Conservation (phyloP, 1,140 invertebrate species). For the Teleopsis dalmanni region DNA sequence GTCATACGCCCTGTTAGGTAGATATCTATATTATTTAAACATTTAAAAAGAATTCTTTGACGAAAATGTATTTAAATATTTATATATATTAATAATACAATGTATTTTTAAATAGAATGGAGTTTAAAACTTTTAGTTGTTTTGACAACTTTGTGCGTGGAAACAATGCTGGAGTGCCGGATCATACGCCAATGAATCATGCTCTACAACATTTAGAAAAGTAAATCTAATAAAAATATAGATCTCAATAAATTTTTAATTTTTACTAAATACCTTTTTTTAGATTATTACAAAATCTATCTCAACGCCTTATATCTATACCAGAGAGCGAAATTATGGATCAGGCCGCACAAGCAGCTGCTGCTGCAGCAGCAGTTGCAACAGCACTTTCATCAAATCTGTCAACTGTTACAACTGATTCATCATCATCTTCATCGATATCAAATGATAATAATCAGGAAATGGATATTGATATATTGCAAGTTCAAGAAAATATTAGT, state of each 20-base stretch:
- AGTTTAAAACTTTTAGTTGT: slow-evolving; percentile 74
- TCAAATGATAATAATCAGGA: slow-evolving; percentile 40
- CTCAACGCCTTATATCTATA: slow-evolving; percentile 49
- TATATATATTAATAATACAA: background rate
- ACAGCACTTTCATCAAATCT: slow-evolving; percentile 26
- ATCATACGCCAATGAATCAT: slow-evolving; percentile 59
- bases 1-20: slow-evolving; percentile 64
- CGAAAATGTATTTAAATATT: background rate
- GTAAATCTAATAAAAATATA: slow-evolving; percentile 25
- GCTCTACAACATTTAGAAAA: slow-evolving; percentile 62
- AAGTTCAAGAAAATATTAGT: slow-evolving; percentile 45
- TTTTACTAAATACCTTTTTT: slow-evolving; percentile 16
- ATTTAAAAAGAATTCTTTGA: background rate
- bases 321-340: slow-evolving; percentile 47
- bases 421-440: slow-evolving; percentile 18
- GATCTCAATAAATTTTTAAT: background rate
- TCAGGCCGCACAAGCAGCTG: slow-evolving; percentile 28
- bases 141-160: slow-evolving; percentile 79
- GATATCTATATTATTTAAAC: slow-evolving; percentile 15
- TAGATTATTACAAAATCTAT: slow-evolving; percentile 52
- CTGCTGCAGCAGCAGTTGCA: slow-evolving; percentile 32
- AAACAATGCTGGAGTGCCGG: slow-evolving; percentile 65
- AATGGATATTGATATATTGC: slow-evolving; percentile 50
- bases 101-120: slow-evolving; percentile 52
- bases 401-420: slow-evolving; percentile 15